phyloP scores from a whole-genome alignment of 2,888 invertebrate species.

The Priocnemis perturbator region DNA sequence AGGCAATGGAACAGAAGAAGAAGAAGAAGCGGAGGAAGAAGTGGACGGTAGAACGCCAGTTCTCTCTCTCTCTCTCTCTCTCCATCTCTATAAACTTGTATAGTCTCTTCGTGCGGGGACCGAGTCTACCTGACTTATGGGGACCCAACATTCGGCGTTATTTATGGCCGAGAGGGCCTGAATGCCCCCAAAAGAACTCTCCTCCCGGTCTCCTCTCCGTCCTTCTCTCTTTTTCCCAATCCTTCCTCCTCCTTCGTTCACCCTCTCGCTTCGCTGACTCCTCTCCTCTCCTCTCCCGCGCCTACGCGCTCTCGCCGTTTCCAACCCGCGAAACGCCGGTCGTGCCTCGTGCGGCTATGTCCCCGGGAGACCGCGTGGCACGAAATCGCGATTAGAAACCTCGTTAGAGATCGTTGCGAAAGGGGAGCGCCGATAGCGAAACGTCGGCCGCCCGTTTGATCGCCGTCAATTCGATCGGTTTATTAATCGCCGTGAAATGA shows the following conservation, averaged over 20 bases:
- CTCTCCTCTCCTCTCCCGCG: constrained; percentile 11
- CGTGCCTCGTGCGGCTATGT: no score
- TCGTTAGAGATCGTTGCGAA: no score
- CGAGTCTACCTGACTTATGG: constrained; percentile 74
- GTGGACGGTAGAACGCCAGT: not conserved
- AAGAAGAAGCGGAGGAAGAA: constrained; percentile 12
- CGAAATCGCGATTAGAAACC: no score
- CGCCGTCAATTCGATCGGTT: no score
- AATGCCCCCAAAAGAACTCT: constrained; percentile 54
- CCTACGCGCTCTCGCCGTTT: no score
- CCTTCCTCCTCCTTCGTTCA: constrained; percentile 27
- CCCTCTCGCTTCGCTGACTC: constrained; percentile 23
- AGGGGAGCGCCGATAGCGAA: no score
- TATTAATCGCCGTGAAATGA: no score
- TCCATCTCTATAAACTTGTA: constrained; percentile 34
- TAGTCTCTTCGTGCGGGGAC: constrained; percentile 57
- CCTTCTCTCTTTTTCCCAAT: constrained; percentile 24
- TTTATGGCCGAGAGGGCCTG: constrained; percentile 67
- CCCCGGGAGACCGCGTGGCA: no score
- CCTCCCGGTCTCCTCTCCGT: constrained; percentile 18
- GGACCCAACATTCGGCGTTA: constrained; percentile 70
- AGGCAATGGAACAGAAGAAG: constrained; percentile 34
- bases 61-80: no score
- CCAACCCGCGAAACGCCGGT: no score
- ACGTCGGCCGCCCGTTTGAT: no score